Evolutionary conservation across 2,888 invertebrate species (phyloP), one percentile per base, ranked within the genome.

Genomic region (Himalopsyche japonica): DNA sequence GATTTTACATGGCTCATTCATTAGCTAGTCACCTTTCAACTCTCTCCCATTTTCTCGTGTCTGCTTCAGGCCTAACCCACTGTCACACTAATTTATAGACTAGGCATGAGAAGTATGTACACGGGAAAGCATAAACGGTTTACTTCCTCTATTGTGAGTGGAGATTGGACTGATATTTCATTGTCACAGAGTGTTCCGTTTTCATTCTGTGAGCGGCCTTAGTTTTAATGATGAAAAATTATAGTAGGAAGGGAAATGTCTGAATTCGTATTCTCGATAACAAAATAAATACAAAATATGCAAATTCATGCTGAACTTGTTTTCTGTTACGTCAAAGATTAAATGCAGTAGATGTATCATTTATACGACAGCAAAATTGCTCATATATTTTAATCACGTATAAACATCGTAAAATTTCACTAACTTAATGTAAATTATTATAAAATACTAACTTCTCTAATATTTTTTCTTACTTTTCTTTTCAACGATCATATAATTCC

Each of bases 121-220:
- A 81, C 64, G 81, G 80, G 43, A 49, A 64, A 43, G 80, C 83
- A 81, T 86, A 82, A 86, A 84, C 76, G 84, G 76, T 81, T 84
- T 76, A 80, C 82, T 78, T 84, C 57, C 79, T 78, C 86, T 80
- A 84, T 84, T 84, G 86, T 84, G 82, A 83, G 84, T 86, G 47
- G 80, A 86, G 85, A 86, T 86, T 83, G 86, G 79, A 84, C 85
- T 80, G 84, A 85, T 86, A 86, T 85, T 86, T 86, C 86, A 86
- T 82, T 86, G 85, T 86, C 86, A 79, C 82, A 77, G 76, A 82
- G 85, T 76, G 78, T 84, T 84, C 84, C 84, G 82, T 84, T 85
- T 82, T 82, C 80, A 85, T 85, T 86, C 76, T 80, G 79, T 79
- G 80, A 79, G 82, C 76, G 80, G 85, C 82, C 82, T 85, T 82